Conservation (phyloP, 2,888 invertebrate genomes). For the Uropetala carovei region DNA sequence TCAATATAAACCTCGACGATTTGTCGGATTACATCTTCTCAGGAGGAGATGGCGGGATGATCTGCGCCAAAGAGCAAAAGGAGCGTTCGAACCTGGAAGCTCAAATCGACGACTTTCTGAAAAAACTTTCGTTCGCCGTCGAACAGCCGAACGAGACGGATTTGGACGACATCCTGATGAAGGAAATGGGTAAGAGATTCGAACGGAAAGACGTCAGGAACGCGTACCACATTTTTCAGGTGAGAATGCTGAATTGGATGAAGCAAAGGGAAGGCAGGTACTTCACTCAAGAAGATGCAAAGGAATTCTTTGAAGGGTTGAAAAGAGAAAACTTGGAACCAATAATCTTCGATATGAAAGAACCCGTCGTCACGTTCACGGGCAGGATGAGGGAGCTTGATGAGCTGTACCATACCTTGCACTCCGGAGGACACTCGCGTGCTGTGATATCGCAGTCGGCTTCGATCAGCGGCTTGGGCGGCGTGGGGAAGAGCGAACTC, state of each 20-base stretch:
- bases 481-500: conserved; percentile 67
- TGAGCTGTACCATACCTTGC: not conserved
- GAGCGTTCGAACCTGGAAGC: not conserved
- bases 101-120: conserved; percentile 33
- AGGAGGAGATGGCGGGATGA: not conserved
- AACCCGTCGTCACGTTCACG: not conserved
- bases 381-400: not conserved
- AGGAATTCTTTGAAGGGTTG: not conserved
- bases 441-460: conserved; percentile 15
- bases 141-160: conserved; percentile 49
- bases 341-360: not conserved
- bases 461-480: conserved; percentile 65
- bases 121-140: conserved; percentile 48
- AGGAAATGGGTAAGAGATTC: conserved; percentile 24
- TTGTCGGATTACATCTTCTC: not conserved
- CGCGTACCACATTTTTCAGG: not conserved
- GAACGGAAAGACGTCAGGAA: not conserved
- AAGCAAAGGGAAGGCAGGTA: not conserved
- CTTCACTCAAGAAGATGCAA: not conserved
- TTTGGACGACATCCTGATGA: not conserved
- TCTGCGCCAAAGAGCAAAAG: not conserved
- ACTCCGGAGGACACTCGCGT: not conserved
- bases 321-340: not conserved
- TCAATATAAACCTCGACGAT: not conserved
- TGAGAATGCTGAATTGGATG: conserved; percentile 45